phyloP scores from a whole-genome alignment of 2,888 invertebrate genomes.

The Lasioglossum vierecki region DNA sequence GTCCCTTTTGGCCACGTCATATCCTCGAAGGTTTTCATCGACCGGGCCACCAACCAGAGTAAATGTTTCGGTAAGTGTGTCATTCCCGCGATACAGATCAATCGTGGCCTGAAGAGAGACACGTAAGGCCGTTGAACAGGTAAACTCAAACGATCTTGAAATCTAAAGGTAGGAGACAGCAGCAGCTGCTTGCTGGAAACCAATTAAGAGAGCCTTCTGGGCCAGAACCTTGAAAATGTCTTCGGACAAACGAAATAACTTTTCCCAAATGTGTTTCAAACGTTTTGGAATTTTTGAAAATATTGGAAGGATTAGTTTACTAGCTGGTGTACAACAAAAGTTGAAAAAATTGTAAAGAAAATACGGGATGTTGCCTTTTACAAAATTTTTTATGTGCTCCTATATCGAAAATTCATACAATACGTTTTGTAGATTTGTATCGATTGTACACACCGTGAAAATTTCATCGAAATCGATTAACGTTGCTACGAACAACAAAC shows the following conservation, averaged over 20 bases:
- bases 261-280: background rate
- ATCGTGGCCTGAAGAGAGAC: conserved; percentile 37
- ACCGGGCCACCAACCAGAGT: conserved; percentile 99
- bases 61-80: conserved; percentile 98
- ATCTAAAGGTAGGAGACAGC: conserved; percentile 47
- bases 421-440: background rate
- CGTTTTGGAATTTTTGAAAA: background rate
- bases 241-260: background rate
- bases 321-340: background rate
- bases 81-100: conserved; percentile 45
- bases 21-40: conserved; percentile 99
- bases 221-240: background rate
- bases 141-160: conserved; percentile 9
- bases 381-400: background rate
- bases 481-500: background rate
- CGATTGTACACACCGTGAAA: background rate
- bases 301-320: background rate
- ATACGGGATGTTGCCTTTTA: background rate
- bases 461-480: background rate
- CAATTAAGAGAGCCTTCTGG: background rate
- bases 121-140: conserved; percentile 25
- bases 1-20: conserved; percentile 99
- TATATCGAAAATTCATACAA: background rate
- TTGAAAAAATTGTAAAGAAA: background rate
- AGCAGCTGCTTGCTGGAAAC: background rate